Conservation (phyloP, 2,888 invertebrate genomes). For the Diaphora mendica region DNA sequence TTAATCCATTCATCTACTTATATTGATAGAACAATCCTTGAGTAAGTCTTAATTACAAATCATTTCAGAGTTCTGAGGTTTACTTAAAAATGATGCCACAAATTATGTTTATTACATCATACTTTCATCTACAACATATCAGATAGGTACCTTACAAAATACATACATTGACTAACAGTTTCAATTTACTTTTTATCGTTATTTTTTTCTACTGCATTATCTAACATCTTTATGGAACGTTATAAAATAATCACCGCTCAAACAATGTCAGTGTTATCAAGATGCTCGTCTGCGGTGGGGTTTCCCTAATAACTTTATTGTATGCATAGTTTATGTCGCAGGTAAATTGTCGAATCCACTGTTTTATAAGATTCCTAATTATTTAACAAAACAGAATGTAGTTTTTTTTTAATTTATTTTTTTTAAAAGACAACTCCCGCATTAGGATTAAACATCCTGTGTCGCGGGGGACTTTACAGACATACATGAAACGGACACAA, state of each 20-base stretch:
- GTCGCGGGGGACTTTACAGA: no score
- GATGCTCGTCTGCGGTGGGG: constrained; percentile 34
- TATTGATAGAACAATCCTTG: no score
- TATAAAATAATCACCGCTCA: constrained; percentile 3
- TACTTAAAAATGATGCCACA: no score
- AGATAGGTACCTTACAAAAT: neutral
- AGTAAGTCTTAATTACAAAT: no score
- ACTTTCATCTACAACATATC: neutral
- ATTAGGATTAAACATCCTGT: no score
- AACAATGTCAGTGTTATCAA: constrained; percentile 14
- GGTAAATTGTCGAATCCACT: neutral
- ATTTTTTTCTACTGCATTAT: neutral
- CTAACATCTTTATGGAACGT: constrained; percentile 2
- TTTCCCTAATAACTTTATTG: constrained; percentile 41
- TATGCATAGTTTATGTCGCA: neutral
- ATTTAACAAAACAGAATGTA: neutral
- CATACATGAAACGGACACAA: no score
- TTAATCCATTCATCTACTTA: no score
- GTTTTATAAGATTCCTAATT: neutral
- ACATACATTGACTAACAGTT: neutral
- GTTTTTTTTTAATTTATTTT: no score
- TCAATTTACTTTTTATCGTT: neutral
- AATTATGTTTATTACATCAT: neutral
- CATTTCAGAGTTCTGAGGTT: no score
- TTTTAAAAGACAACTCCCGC: no score